Evolutionary conservation across 2,888 invertebrate genomes (phyloP).

Genomic region (Phymatocera aterrima): DNA sequence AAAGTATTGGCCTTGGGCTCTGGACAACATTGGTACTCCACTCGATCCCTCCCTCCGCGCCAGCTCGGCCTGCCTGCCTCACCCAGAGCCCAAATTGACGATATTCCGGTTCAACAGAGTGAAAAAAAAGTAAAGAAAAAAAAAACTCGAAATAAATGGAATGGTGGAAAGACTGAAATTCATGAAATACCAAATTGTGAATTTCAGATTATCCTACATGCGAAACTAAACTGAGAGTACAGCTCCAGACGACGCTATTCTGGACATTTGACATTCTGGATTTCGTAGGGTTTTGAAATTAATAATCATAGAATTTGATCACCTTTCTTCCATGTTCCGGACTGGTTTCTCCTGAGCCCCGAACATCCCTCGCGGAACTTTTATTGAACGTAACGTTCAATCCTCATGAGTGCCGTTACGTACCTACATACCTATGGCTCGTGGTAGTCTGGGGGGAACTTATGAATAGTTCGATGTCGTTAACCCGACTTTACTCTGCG

Average conservation of each 20-base stretch:
- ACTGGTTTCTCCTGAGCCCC: too few relatives aligned
- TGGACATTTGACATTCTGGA: too few relatives aligned
- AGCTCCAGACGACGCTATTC: too few relatives aligned
- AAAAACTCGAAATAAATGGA: neutral
- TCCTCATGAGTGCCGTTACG: neutral
- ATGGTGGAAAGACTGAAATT: neutral
- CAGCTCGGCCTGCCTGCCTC: conserved; percentile 58
- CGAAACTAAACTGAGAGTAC: neutral
- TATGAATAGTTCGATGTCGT: conserved; percentile 48
- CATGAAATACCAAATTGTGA: neutral
- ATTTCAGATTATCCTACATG: neutral
- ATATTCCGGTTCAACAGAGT: conserved; percentile 45
- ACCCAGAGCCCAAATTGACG: conserved; percentile 60
- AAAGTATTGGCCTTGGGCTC: conserved; percentile 63
- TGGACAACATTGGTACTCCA: neutral
- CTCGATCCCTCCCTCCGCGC: conserved; percentile 42
- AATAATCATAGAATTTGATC: too few relatives aligned
- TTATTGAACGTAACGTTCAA: too few relatives aligned
- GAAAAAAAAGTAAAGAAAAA: neutral
- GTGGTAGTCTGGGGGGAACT: neutral
- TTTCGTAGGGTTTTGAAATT: too few relatives aligned
- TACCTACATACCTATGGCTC: neutral
- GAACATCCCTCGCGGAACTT: too few relatives aligned
- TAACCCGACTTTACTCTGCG: conserved; percentile 55
- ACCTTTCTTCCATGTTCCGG: too few relatives aligned